Evolutionary conservation across 1,140 invertebrate species (phyloP).

Genomic region (Sitophilus oryzae): DNA sequence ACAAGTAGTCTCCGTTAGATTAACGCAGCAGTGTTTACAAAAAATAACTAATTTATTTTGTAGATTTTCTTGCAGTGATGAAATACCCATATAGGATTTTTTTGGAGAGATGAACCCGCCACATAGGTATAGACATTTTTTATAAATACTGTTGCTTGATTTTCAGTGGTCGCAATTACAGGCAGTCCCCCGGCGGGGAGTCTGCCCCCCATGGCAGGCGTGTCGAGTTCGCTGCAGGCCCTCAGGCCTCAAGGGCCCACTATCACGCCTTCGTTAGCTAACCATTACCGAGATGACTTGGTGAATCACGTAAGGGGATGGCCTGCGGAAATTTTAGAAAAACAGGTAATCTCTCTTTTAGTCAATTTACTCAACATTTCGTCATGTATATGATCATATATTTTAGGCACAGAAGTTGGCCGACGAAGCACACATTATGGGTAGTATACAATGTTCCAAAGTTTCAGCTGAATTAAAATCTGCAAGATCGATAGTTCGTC

Average conservation of each 20-base stretch:
- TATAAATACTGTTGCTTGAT: too few relatives aligned
- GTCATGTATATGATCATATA: too few relatives aligned
- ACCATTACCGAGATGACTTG: slow-evolving; percentile 86
- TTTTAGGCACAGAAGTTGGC: slow-evolving; percentile 74
- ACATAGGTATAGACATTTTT: too few relatives aligned
- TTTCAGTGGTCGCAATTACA: slow-evolving; percentile 20
- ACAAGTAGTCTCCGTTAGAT: too few relatives aligned
- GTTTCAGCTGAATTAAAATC: slow-evolving; percentile 93
- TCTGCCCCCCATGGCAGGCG: slow-evolving; percentile 30
- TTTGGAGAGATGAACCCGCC: too few relatives aligned
- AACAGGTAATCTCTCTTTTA: slow-evolving; percentile 62
- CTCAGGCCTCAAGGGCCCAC: slow-evolving; percentile 43
- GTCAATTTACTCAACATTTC: background rate
- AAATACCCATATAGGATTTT: too few relatives aligned
- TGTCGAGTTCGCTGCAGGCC: slow-evolving; percentile 43
- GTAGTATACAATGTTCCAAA: slow-evolving; percentile 83
- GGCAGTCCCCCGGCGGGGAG: slow-evolving; percentile 28
- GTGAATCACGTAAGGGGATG: slow-evolving; percentile 87
- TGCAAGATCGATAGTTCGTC: slow-evolving; percentile 85
- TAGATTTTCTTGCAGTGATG: too few relatives aligned
- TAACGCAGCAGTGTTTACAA: too few relatives aligned
- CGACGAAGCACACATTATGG: slow-evolving; percentile 78
- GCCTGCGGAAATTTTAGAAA: slow-evolving; percentile 87
- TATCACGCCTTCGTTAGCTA: slow-evolving; percentile 80
- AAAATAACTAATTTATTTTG: too few relatives aligned